Base-by-base conservation (phyloP, 1,140 invertebrate genomes). In the Caenorhabditis remanei region DNA sequence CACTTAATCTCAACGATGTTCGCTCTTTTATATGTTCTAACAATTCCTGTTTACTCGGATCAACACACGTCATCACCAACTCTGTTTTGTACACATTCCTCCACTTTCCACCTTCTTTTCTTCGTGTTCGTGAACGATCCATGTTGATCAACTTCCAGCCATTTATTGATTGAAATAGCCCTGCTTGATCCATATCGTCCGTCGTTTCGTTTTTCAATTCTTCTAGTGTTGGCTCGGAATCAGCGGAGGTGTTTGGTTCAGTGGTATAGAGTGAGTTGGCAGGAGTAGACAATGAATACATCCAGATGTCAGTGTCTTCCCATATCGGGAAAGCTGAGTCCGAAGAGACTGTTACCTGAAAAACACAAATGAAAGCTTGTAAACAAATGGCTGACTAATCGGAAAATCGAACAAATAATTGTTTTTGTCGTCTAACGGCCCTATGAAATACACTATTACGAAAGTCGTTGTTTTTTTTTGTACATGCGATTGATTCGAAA, bases 281-380 rank as follows among this genome's bases (percentile, higher is more conserved):
- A 4, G 11, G n/a, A 41, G n/a, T 65, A 13, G 43, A 11, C 41
- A 14, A 19, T 32, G n/a, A 13, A 21, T n/a, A 41, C 71, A 79
- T 79, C 71, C 71, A 48, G 5, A 79, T 79, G 14, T 79, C 71
- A 11, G 71, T 50, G 71, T 79, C 71, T 14, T 79, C 71, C 71
- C 43, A 71, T 8, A 71, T 71, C 4, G 65, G 41, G 21, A 50
- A 50, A 9, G 11, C 71, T 21, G 43, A 21, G 24, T 50, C n/a
- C 19, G 43, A 50, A 5, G 71, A 50, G 6, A 79, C n/a, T 41
- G 71, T 79, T 24, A 79, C 71, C 71, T 79, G n/a, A 24, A 50
- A 50, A 50, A 32, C 24, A 14, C 50, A 32, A 32, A 32, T 32
- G 32, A 32, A 32, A 0, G 32, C 2, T 32, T 32, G 32, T 32